Evolutionary conservation across 2,113 vertebrate genomes (phyloP), one percentile per base, ranked within the genome.

Genomic region (Terrapene triunguis): DNA sequence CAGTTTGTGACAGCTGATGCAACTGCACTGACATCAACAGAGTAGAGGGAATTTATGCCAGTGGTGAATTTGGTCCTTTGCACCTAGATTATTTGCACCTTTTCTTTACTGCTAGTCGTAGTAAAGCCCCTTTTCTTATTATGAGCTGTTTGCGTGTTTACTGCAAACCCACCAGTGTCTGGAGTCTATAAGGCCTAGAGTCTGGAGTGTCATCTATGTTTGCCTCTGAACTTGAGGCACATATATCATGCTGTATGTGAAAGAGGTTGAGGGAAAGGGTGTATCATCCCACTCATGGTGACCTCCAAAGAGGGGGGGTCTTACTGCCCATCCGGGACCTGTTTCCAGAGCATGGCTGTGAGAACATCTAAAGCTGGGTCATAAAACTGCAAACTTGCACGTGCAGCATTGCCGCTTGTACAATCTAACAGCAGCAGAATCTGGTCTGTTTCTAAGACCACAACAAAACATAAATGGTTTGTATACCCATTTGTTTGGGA

Each of bases 311-410:
- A 44, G 24, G 38, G 50, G 69, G 22, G 13, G 42, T 25, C 38
- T 76, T 76, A 76, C 85, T 88, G 51, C 10, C 11, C 84, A 25
- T 81, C 81, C 74, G 83, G 84, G 81, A 94, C 83, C 76, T 94
- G 92, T 89, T 96, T 95, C 86, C 83, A 80, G 84, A 97, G 90
- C 69, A 84, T 25, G 79, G 84, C 22, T 29, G 93, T 95, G 96
- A 96, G 95, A 96, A 94, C 94, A 97, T 88, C 85, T 92, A 95
- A 97, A 97, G 95, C 92, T 96, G 91, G 91, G 96, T 97, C 95
- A 96, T 87, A 80, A 87, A 54, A 95, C 96, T 97, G 94, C 84
- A 16, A 38, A 93, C 88, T 87, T 94, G 80, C 82, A 79, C 87
- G 82, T 85, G 80, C 79, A 97, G 94, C 94, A 72, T 74, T 74